Evolutionary conservation across 2,113 vertebrate species (phyloP), one percentile per base, ranked within the genome.

Genomic region (Rhea americana): DNA sequence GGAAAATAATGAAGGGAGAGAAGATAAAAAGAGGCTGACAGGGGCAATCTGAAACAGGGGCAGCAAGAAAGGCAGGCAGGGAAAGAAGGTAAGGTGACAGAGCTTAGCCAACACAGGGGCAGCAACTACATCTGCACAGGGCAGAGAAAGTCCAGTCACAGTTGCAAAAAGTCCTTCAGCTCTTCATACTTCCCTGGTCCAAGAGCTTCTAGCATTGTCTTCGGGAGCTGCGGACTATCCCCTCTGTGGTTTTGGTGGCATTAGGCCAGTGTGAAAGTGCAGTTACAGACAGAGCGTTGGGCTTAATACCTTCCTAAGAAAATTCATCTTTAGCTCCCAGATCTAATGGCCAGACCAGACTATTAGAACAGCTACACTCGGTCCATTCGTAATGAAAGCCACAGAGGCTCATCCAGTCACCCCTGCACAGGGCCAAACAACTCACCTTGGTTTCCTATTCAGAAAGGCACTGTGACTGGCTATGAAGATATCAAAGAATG

Each of bases 401-500:
- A 18, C 25, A 11, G 18, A 47, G 35, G 11, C 35, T 63, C 15
- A 86, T 7, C 4, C 48, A 6, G 5, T 43, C 35, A 37, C 8
- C 7, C 59, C 51, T 48, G 21, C 51, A 50, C 41, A 50, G 67
- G 50, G 17, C 21, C 48, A 68, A 16, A 24, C 24, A 72, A 32
- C 26, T 5, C 39, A 47, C 25, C 63, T 67, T 63, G 59, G 55
- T 56, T 58, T 72, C 48, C 19, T 30, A 26, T 73, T 68, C 75
- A 20, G 53, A 85, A 82, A 59, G 22, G 8, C 51, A 53, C 22
- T 68, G 63, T 61, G 26, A n/a, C 61, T 53, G 76, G 6, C 58
- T 91, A 80, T 90, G 76, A 91, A 94, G 94, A 83, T 90, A 85
- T 91, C 93, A 90, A 87, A 32, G 26, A 25, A 78, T 30, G 26